Percentiles rank a stretch among this genome's conserved stretches.
Conservation (phyloP, 2,888 invertebrate genomes). For the Ptychoptera contaminata region DNA sequence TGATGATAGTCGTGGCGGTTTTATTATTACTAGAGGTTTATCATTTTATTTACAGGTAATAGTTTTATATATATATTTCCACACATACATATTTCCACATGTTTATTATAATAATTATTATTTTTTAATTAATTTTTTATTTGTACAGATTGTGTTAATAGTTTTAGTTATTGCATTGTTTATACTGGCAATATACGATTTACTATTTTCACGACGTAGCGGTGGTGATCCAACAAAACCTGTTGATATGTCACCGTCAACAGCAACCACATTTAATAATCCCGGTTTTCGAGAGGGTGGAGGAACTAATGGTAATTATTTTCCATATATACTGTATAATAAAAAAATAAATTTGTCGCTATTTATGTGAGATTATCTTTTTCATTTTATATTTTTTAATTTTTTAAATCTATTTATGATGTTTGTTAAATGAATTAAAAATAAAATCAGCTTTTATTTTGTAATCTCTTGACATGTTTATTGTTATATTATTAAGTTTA, state of each 20-base stretch:
- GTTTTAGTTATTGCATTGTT: conserved; percentile 58
- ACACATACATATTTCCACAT: background rate
- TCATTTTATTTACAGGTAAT: conserved; percentile 81
- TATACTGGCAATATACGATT: conserved; percentile 65
- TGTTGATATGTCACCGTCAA: conserved; percentile 36
- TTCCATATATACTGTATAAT: background rate
- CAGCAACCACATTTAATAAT: conserved; percentile 67
- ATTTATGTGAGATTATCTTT: too few relatives aligned
- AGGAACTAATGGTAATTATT: conserved; percentile 27
- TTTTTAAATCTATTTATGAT: background rate
- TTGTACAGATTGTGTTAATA: conserved; percentile 59
- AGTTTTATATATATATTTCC: too few relatives aligned
- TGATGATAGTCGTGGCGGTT: conserved; percentile 60
- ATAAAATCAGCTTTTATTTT: too few relatives aligned
- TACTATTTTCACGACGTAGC: conserved; percentile 54
- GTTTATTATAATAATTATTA: background rate
- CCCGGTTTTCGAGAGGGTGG: conserved; percentile 68
- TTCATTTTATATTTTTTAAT: background rate
- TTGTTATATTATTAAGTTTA: background rate
- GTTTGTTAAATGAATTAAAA: too few relatives aligned
- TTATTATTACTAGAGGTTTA: conserved; percentile 58
- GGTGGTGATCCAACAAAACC: conserved; percentile 67
- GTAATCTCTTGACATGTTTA: too few relatives aligned
- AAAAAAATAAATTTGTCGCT: background rate
- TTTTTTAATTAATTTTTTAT: conserved; percentile 5